These are phyloP conservation scores for Aphrocallistes beatrix DNA, from an alignment of 37 sponge, comb jelly and placozoan species.

Conservation along the genomic window DNA sequence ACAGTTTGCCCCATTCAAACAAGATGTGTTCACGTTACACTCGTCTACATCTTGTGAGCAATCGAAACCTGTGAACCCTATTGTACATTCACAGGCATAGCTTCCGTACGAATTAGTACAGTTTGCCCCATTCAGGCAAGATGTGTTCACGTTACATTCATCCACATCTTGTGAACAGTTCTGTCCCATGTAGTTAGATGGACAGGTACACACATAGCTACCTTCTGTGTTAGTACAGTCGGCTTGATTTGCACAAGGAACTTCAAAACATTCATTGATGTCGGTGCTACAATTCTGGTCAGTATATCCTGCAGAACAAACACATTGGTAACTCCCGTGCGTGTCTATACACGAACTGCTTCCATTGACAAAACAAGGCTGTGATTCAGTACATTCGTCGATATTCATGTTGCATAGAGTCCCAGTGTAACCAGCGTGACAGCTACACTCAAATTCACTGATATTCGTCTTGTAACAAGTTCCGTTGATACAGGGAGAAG, in stretches of 20 bases:
- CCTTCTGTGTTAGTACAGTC: constrained; percentile 21
- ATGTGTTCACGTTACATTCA: neutral
- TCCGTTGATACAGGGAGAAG: constrained; percentile 27
- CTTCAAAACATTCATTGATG: constrained; percentile 21
- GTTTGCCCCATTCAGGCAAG: neutral
- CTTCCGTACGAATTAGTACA: neutral
- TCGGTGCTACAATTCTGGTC: constrained; percentile 25
- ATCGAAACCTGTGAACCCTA: neutral
- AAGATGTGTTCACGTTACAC: neutral
- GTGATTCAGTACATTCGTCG: constrained; percentile 9
- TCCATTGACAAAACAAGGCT: neutral
- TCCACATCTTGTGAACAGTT: neutral
- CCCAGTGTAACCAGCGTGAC: constrained; percentile 28
- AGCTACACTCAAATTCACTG: constrained; percentile 5
- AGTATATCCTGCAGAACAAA: constrained; percentile 34
- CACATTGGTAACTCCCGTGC: constrained; percentile 6
- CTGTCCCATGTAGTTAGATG: neutral
- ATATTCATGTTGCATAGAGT: constrained; percentile 14
- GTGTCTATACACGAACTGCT: constrained; percentile 24
- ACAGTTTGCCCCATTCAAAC: neutral
- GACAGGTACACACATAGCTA: neutral
- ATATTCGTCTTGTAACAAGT: neutral
- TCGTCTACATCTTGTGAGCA: neutral
- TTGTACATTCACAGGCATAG: neutral
- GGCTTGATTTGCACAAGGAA: constrained; percentile 23